These are phyloP conservation scores for Drosophila hydei DNA, from an alignment of 1,140 invertebrate genomes.

Conservation along the genomic window DNA sequence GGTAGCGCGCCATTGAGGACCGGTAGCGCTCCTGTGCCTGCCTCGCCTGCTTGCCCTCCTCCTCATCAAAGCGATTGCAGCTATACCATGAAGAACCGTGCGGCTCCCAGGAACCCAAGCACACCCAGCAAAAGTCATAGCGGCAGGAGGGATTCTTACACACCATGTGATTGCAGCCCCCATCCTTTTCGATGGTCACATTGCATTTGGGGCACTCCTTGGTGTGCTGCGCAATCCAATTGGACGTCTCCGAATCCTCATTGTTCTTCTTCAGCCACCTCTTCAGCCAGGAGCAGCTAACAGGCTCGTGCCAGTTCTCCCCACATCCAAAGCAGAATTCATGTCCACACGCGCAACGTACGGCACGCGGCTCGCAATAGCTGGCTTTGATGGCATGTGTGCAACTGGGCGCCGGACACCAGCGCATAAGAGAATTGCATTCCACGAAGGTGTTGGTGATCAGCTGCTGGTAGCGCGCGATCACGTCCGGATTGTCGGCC, in stretches of 20 bases:
- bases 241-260: constrained; percentile 99
- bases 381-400: constrained; percentile 97
- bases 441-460: constrained; percentile 99
- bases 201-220: constrained; percentile 99
- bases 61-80: constrained; percentile 98
- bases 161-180: constrained; percentile 99
- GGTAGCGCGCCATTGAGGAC: constrained; percentile 89
- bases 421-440: constrained; percentile 97
- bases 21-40: constrained; percentile 97
- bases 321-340: constrained; percentile 98
- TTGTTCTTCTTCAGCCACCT: constrained; percentile 99
- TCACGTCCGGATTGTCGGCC: constrained; percentile 95
- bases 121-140: constrained; percentile 99
- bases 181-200: constrained; percentile 99
- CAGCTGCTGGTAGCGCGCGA: constrained; percentile 98
- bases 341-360: constrained; percentile 96
- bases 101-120: constrained; percentile 98
- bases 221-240: constrained; percentile 99
- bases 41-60: constrained; percentile 96
- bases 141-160: constrained; percentile 99
- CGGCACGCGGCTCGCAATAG: constrained; percentile 94
- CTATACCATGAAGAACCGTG: constrained; percentile 99
- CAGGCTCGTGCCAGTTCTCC: constrained; percentile 99
- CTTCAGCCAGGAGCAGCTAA: constrained; percentile 95
- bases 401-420: constrained; percentile 99